phyloP scores from a whole-genome alignment of 2,888 invertebrate genomes.

The Elysia crispata region DNA sequence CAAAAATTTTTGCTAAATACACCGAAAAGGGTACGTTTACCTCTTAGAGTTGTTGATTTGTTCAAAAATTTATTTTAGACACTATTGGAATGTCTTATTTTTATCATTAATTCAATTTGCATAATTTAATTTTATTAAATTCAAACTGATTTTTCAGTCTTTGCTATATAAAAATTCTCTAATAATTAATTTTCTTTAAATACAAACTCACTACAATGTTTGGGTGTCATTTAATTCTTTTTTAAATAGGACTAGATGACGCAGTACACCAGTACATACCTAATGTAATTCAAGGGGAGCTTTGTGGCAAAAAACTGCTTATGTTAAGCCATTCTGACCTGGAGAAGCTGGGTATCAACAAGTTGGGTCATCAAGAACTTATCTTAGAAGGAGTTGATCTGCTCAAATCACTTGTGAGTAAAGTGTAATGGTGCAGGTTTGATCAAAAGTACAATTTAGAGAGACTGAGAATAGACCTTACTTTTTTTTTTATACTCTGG shows the following conservation, averaged over 20 bases:
- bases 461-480: too few species aligned
- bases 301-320: slow-evolving; percentile 89
- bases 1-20: too few species aligned
- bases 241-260: slow-evolving; percentile 84
- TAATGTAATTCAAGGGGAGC: slow-evolving; percentile 87
- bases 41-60: too few species aligned
- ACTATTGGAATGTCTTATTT: too few species aligned
- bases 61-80: too few species aligned
- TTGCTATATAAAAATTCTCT: too few species aligned
- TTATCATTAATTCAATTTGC: too few species aligned
- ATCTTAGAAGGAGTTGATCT: slow-evolving; percentile 94
- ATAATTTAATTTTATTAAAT: too few species aligned
- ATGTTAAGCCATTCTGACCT: slow-evolving; percentile 92
- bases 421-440: neutral
- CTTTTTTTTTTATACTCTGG: too few species aligned
- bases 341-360: slow-evolving; percentile 89
- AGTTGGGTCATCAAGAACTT: slow-evolving; percentile 95
- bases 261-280: slow-evolving; percentile 88
- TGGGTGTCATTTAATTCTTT: neutral
- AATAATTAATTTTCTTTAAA: neutral
- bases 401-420: slow-evolving; percentile 89
- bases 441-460: too few species aligned
- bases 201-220: neutral
- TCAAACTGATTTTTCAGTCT: too few species aligned
- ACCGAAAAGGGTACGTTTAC: too few species aligned